Evolutionary conservation across 2,797 vertebrate genomes (phyloP), one percentile per base, ranked within the genome.

Genomic region (Okamejei kenojei): DNA sequence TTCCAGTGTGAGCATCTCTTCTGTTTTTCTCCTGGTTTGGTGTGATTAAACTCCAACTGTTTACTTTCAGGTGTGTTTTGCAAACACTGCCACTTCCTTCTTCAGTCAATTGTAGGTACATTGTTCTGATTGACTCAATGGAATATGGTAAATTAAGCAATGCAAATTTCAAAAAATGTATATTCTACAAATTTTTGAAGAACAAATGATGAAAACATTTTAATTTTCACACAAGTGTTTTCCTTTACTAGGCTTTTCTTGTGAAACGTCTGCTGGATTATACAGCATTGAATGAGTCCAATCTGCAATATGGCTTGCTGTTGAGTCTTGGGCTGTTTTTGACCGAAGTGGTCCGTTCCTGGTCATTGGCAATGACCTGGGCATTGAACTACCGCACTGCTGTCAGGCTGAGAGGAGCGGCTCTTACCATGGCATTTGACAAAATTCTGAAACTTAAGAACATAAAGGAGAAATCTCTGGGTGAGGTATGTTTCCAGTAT

Each of bases 211-310:
- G 35, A 21, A 73, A 35, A 88, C n/a, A 32, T 21, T 68, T 88
- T 88, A 8, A 68, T 21, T 9, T 68, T 88, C 84, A 88, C 63
- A 88, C 61, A 17, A 68, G n/a, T 19, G 19, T 88, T 88, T 88
- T 88, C 84, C 93, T 96, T 96, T 97, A 96, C 94, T 97, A 99
- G 98, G 98, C 98, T 0, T 98, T 99, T 71, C 96, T 98, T 96
- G 98, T 99, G 96, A 98, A 97, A 95, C 97, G 97, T 86, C 97
- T 99, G 93, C 95, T 99, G 96, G 98, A 99, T 95, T 99, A 98
- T 93, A 97, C 97, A 88, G 97, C 98, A 95, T 96, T 96, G 95
- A 96, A 95, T 94, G 96, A 97, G 76, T 96, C 97, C 26, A 96
- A 98, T 94, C 96, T 98, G 94, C 95, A 95, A 94, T 98, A 98